phyloP scores from a whole-genome alignment of 2,797 vertebrate genomes.

The Zenarchopterus dispar region DNA sequence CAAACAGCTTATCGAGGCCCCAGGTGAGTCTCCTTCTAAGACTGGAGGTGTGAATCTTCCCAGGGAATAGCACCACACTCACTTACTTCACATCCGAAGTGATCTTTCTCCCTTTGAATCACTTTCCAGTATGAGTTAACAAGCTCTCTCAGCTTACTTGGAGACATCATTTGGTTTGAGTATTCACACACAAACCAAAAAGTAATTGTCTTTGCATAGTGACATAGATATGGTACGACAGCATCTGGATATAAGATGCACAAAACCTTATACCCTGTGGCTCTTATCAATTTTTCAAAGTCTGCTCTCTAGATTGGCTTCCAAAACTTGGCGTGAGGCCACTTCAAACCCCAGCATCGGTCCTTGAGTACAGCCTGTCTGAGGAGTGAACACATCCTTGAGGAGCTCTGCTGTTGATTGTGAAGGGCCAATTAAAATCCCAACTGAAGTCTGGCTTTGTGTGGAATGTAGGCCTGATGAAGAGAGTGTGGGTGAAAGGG shows the following conservation, averaged over 20 bases:
- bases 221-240: slow-evolving; percentile 35
- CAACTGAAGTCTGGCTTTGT: slow-evolving; percentile 56
- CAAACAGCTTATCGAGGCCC: slow-evolving; percentile 94
- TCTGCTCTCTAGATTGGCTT: slow-evolving; percentile 70
- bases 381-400: slow-evolving; percentile 70
- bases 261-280: slow-evolving; percentile 63
- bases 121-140: background rate
- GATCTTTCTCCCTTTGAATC: slow-evolving; percentile 10
- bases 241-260: slow-evolving; percentile 55
- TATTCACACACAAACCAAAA: slow-evolving; percentile 10
- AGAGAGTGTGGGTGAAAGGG: slow-evolving; percentile 54
- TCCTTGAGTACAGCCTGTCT: slow-evolving; percentile 74
- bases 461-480: slow-evolving; percentile 71
- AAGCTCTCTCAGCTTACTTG: background rate
- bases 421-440: slow-evolving; percentile 83
- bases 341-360: slow-evolving; percentile 75
- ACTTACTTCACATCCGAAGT: slow-evolving; percentile 28
- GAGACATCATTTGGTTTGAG: slow-evolving; percentile 18
- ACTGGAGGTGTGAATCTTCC: slow-evolving; percentile 56
- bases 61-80: slow-evolving; percentile 44
- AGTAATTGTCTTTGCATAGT: slow-evolving; percentile 39
- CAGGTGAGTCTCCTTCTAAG: slow-evolving; percentile 88
- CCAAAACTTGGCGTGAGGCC: slow-evolving; percentile 79
- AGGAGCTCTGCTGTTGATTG: slow-evolving; percentile 77
- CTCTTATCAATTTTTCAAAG: slow-evolving; percentile 78